Evolutionary conservation across 2,888 invertebrate genomes (phyloP), one percentile per base, ranked within the genome.

Genomic region (Cheilosia urbana): DNA sequence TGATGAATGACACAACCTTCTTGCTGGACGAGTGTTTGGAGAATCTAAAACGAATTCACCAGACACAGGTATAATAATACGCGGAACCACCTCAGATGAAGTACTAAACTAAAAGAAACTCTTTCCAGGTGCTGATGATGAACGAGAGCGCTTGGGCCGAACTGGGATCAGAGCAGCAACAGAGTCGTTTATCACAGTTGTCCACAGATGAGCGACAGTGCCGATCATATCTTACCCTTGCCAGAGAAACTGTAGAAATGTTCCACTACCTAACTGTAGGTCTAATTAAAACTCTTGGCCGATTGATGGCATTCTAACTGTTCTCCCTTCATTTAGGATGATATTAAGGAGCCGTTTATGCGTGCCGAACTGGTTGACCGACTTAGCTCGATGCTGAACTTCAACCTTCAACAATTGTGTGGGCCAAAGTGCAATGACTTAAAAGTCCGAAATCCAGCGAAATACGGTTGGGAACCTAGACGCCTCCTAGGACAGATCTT

Each of bases 1-100:
- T 99, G 88, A 99, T 99, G 97, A 99, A 99, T 91, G 99, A 99
- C 92, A 99, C 98, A 24, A 99, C 98, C 68, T 99, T 98, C 93
- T 94, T 99, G 79, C 93, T 99, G 87, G 99, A 99, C 91, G 99
- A 99, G 92, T 98, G 98, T 91, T 93, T 98, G 66, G 97, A 98
- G 93, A 97, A 97, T 89, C 93, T 99, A 88, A 97, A 97, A 91
- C 95, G 96, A 75, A 96, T 96, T 89, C 96, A 96, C 93, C 96
- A 96, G 91, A 96, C 98, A 21, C 99, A 99, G 92, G 97, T 96
- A 66, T 66, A 49, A 9, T 2, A 7, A 9, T 96, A 66, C 65
- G 53, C 2, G 9, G 9, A 30, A 34, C 47, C n/a, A 47, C n/a
- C 47, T 9, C n/a, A 19, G 7, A 19, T 19, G 15, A 5, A 2